Evolutionary conservation across 2,888 invertebrate species (phyloP).

Genomic region (Dyspetes luteomarginatus): DNA sequence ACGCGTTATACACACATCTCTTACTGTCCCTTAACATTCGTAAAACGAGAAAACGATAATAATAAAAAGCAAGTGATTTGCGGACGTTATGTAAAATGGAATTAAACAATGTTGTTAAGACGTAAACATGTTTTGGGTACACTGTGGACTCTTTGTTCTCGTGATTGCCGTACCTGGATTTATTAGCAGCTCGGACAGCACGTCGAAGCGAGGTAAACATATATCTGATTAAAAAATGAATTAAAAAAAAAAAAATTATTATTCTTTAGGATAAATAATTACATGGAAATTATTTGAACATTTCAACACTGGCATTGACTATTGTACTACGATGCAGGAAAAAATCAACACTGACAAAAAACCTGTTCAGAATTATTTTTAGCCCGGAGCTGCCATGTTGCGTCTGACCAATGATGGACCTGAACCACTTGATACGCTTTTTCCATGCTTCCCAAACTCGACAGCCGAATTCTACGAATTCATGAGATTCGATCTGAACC

Average conservation of each 20-base stretch:
- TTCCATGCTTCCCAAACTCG: background rate
- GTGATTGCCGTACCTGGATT: constrained; percentile 83
- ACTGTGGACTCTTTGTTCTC: constrained; percentile 83
- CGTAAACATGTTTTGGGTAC: constrained; percentile 83
- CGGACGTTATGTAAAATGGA: constrained; percentile 82
- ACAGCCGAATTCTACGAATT: background rate
- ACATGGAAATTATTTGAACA: too few species aligned
- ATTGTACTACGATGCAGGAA: too few species aligned
- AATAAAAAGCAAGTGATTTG: constrained; percentile 74
- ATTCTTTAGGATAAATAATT: background rate
- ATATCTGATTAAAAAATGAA: background rate
- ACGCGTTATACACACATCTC: background rate
- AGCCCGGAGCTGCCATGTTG: constrained; percentile 21
- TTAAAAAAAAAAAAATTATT: background rate
- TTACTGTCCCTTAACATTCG: constrained; percentile 1
- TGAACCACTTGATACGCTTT: constrained; percentile 32
- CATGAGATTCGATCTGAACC: background rate
- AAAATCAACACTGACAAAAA: too few species aligned
- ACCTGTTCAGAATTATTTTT: background rate
- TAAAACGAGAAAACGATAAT: constrained; percentile 30
- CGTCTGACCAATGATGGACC: constrained; percentile 46
- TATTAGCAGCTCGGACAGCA: constrained; percentile 81
- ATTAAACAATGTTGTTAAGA: constrained; percentile 83
- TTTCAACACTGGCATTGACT: too few species aligned
- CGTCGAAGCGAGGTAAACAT: constrained; percentile 81